A percentile compares a stretch with the other conserved stretches of the same genome.
phyloP scores from a whole-genome alignment of 2,797 vertebrate species.

The Scyliorhinus canicula region DNA sequence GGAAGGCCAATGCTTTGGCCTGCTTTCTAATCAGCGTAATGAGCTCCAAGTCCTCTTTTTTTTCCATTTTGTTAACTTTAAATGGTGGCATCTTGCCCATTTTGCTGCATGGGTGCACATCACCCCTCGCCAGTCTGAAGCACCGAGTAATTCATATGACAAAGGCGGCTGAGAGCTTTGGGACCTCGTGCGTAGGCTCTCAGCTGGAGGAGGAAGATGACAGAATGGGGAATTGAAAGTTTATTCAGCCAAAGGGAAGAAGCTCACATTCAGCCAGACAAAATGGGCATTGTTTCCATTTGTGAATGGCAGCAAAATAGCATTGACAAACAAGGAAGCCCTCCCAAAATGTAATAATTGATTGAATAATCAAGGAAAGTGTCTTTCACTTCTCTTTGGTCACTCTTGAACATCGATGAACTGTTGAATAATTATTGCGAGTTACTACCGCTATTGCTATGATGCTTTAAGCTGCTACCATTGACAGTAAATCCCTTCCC shows the following conservation, averaged over 20 bases:
- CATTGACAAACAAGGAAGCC: too few relatives aligned
- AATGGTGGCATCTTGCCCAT: not conserved
- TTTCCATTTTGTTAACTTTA: not conserved
- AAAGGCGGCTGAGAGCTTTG: not conserved
- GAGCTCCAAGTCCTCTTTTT: not conserved
- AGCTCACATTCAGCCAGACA: not conserved
- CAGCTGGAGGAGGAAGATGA: conserved; percentile 8
- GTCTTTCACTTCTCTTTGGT: not conserved
- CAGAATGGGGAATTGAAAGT: conserved; percentile 24
- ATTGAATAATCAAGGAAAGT: conserved; percentile 11
- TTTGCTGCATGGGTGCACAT: conserved; percentile 21
- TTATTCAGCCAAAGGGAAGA: not conserved
- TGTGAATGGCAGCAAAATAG: not conserved
- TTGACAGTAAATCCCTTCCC: not conserved
- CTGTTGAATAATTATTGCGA: not conserved
- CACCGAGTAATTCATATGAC: not conserved
- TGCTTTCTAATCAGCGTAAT: not conserved
- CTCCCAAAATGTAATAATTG: not conserved
- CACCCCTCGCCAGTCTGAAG: not conserved
- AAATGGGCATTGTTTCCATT: not conserved
- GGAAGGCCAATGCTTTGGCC: not conserved
- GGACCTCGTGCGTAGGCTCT: not conserved
- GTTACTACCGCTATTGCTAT: not conserved
- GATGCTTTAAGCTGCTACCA: too few relatives aligned
- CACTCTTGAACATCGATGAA: conserved; percentile 6